Conservation (phyloP, 2,888 invertebrate genomes). For the Ophion ellenae region DNA sequence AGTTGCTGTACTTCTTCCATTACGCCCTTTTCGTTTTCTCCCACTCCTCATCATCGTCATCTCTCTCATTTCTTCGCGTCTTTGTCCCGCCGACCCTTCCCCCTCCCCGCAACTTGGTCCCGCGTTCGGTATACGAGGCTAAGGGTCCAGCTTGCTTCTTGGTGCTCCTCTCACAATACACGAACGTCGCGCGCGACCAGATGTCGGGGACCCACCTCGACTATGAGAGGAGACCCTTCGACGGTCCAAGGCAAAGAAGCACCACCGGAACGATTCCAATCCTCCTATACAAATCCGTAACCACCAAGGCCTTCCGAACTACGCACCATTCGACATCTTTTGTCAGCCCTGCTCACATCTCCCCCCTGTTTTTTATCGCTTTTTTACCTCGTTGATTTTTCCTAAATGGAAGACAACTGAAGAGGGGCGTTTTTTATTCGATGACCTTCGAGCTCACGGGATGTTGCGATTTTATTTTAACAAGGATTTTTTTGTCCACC, state of each 20-base stretch:
- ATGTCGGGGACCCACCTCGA: conserved; percentile 1
- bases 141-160: conserved; percentile 17
- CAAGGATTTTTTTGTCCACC: neutral
- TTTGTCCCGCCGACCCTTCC: neutral
- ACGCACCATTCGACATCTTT: neutral
- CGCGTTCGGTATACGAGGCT: conserved; percentile 12
- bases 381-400: conserved; percentile 3
- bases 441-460: neutral
- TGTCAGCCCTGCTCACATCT: neutral
- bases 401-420: neutral
- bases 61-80: neutral
- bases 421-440: conserved; percentile 4
- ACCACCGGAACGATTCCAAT: neutral
- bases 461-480: neutral
- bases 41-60: neutral
- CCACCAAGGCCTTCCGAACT: neutral
- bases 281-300: neutral
- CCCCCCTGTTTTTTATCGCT: neutral
- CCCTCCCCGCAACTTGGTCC: conserved; percentile 19
- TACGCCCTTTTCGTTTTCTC: neutral
- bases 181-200: conserved; percentile 12
- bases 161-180: conserved; percentile 1
- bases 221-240: neutral
- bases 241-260: neutral
- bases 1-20: no score